Evolutionary conservation across 2,113 vertebrate species (phyloP).

Genomic region (Peromyscus californicus): DNA sequence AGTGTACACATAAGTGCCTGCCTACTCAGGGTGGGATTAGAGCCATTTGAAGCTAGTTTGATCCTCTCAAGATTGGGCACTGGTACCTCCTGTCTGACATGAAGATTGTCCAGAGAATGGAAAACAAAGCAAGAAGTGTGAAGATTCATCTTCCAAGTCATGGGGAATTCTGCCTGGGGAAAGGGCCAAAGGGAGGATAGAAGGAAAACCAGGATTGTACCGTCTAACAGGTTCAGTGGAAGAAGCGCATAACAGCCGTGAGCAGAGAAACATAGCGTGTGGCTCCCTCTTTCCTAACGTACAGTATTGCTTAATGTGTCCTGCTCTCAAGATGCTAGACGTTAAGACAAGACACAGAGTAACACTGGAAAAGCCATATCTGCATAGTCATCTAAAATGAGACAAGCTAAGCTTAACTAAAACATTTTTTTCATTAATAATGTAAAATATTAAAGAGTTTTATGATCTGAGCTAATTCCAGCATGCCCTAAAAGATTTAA

Average conservation of each 20-base stretch:
- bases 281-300: slow-evolving; percentile 69
- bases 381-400: slow-evolving; percentile 82
- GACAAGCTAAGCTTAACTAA: slow-evolving; percentile 89
- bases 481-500: slow-evolving; percentile 92
- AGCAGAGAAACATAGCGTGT: slow-evolving; percentile 51
- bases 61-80: slow-evolving; percentile 5
- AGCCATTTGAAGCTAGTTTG: not conserved
- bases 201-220: slow-evolving; percentile 54
- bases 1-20: not conserved
- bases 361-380: slow-evolving; percentile 60
- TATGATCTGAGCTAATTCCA: slow-evolving; percentile 90
- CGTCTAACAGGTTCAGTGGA: slow-evolving; percentile 57
- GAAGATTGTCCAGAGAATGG: slow-evolving; percentile 38
- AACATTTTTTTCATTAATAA: slow-evolving; percentile 95
- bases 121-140: slow-evolving; percentile 68
- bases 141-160: slow-evolving; percentile 56
- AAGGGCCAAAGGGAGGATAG: slow-evolving; percentile 51
- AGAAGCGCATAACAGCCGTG: slow-evolving; percentile 58
- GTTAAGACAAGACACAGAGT: slow-evolving; percentile 68
- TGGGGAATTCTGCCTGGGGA: slow-evolving; percentile 65
- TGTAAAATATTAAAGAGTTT: slow-evolving; percentile 93
- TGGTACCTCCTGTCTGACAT: slow-evolving; percentile 42
- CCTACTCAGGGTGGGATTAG: not conserved
- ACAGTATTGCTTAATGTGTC: slow-evolving; percentile 81
- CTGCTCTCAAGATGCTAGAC: slow-evolving; percentile 68